phyloP scores from a whole-genome alignment of 2,888 invertebrate species.

The Teleogryllus oceanicus region DNA sequence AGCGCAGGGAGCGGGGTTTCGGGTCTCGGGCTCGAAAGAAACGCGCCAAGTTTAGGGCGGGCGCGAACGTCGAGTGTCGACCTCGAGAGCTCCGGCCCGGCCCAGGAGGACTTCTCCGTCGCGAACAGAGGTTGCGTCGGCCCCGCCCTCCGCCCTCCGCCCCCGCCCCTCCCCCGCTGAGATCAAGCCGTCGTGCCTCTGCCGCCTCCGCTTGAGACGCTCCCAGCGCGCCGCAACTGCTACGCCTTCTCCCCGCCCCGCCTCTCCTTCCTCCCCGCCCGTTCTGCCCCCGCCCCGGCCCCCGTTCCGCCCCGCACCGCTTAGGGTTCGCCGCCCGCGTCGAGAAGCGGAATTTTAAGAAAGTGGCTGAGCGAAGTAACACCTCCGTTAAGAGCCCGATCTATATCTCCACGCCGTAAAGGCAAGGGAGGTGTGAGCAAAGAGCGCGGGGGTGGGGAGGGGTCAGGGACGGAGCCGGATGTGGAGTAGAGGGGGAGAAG shows the following conservation, averaged over 20 bases:
- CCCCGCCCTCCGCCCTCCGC: background rate
- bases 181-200: background rate
- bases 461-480: background rate
- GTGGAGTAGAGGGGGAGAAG: background rate
- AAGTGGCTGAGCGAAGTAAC: background rate
- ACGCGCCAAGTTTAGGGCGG: too few species aligned
- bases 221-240: background rate
- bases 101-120: too few species aligned
- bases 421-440: background rate
- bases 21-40: too few species aligned
- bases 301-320: background rate
- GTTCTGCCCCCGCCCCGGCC: background rate
- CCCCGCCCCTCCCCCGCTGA: background rate
- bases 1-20: too few species aligned
- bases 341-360: constrained; percentile 2
- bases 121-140: background rate
- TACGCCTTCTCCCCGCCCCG: background rate
- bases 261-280: background rate
- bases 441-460: background rate
- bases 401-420: background rate
- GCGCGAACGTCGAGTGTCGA: too few species aligned
- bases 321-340: background rate
- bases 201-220: background rate
- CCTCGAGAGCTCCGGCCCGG: too few species aligned
- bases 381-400: constrained; percentile 4